A percentile compares a stretch with the other conserved stretches of the same genome.
phyloP scores from a whole-genome alignment of 2,797 vertebrate genomes.

The Tenualosa thibaudeaui region DNA sequence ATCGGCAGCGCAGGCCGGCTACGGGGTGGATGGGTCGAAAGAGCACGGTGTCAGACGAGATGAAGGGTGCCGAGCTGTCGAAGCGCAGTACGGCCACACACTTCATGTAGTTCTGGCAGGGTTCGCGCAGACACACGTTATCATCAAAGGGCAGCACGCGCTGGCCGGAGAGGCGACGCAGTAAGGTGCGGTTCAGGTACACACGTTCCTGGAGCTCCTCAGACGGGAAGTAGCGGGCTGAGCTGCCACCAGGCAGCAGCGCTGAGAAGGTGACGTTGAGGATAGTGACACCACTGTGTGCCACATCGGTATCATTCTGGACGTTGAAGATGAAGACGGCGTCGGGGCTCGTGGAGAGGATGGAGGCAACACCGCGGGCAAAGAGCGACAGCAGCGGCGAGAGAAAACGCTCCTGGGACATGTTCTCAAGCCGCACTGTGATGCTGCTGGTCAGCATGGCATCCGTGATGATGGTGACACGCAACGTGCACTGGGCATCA shows the following conservation, averaged over 20 bases:
- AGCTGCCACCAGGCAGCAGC: slow-evolving; percentile 43
- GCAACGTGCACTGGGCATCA: slow-evolving; percentile 78
- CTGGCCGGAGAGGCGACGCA: slow-evolving; percentile 76
- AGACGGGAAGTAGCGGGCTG: slow-evolving; percentile 74
- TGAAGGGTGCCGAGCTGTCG: slow-evolving; percentile 83
- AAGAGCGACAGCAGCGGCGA: slow-evolving; percentile 83
- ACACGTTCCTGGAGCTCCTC: slow-evolving; percentile 86
- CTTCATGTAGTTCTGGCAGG: slow-evolving; percentile 91
- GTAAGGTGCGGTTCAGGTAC: slow-evolving; percentile 83
- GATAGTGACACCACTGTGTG: slow-evolving; percentile 55
- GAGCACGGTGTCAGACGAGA: slow-evolving; percentile 81
- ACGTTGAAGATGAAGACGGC: slow-evolving; percentile 85
- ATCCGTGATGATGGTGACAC: slow-evolving; percentile 85
- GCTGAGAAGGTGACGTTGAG: slow-evolving; percentile 62
- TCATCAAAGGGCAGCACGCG: slow-evolving; percentile 87
- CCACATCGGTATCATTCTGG: slow-evolving; percentile 84
- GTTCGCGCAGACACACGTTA: slow-evolving; percentile 86
- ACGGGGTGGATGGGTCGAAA: slow-evolving; percentile 87
- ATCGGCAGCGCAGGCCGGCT: slow-evolving; percentile 82
- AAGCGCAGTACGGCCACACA: slow-evolving; percentile 86
- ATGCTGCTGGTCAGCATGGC: slow-evolving; percentile 90
- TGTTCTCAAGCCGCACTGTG: slow-evolving; percentile 85
- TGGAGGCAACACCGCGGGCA: slow-evolving; percentile 80
- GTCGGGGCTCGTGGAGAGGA: slow-evolving; percentile 78
- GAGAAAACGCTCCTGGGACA: slow-evolving; percentile 87